phyloP scores from a whole-genome alignment of 2,113 vertebrate genomes.

The Edolisoma coerulescens region DNA sequence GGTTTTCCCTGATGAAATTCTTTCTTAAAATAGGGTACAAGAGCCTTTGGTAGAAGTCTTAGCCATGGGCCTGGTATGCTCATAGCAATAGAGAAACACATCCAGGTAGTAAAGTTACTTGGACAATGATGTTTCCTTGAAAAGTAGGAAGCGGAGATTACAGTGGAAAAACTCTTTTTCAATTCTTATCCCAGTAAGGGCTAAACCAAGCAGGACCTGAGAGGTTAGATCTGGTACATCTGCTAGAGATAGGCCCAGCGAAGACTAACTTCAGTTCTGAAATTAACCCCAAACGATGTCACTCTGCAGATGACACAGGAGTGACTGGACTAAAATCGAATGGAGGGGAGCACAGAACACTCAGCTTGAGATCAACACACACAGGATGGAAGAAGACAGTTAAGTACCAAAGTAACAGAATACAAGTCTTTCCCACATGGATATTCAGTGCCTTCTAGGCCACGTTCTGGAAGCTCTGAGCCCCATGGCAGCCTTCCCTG shows the following conservation, averaged over 20 bases:
- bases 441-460: not conserved
- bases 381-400: not conserved
- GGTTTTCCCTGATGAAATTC: not conserved
- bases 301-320: not conserved
- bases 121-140: not conserved
- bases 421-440: not conserved
- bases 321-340: rapidly evolving
- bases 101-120: not conserved
- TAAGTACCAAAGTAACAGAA: not conserved
- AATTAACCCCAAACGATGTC: not conserved
- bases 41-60: not conserved
- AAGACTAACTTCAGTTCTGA: not conserved
- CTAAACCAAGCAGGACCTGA: not conserved
- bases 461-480: not conserved
- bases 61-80: not conserved
- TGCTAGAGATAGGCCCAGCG: too few species aligned
- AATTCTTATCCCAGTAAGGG: not conserved
- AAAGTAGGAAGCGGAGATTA: not conserved
- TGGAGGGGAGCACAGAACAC: not conserved
- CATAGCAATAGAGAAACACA: not conserved
- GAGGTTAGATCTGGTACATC: not conserved
- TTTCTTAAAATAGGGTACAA: not conserved
- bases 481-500: not conserved
- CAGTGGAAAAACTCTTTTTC: not conserved
- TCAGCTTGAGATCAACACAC: not conserved